A percentile compares a stretch with the other conserved stretches of the same genome.
Conservation (phyloP, 1,140 invertebrate species). For the Choristoneura fumiferana region DNA sequence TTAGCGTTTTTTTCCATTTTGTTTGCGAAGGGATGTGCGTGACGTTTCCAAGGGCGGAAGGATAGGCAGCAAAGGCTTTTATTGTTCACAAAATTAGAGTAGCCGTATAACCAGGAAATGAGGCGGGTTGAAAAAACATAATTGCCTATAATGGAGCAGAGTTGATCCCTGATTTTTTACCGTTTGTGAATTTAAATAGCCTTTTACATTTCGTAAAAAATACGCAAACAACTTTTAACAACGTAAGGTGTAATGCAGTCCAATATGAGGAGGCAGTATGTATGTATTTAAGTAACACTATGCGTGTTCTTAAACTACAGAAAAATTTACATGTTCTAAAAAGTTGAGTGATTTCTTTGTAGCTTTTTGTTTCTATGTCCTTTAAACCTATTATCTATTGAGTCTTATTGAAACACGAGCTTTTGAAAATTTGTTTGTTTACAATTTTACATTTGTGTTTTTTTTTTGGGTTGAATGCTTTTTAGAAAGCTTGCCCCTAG, state of each 20-base stretch:
- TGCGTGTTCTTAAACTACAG: too few species aligned
- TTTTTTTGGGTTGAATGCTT: conserved; percentile 39
- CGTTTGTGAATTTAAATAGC: background rate
- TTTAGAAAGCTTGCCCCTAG: conserved; percentile 57
- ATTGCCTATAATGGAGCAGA: conserved; percentile 4
- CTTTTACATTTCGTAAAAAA: too few species aligned
- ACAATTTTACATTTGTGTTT: conserved; percentile 50
- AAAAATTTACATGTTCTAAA: too few species aligned
- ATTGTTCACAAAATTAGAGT: conserved; percentile 59
- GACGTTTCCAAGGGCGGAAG: conserved; percentile 69
- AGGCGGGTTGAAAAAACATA: conserved; percentile 11
- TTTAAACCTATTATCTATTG: conserved; percentile 43
- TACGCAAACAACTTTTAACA: too few species aligned
- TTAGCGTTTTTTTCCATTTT: conserved; percentile 58
- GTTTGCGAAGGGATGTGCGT: conserved; percentile 68
- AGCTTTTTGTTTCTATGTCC: too few species aligned
- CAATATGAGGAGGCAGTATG: too few species aligned
- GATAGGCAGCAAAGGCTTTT: conserved; percentile 52
- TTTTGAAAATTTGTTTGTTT: conserved; percentile 61
- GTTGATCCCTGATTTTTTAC: background rate
- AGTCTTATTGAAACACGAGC: conserved; percentile 54
- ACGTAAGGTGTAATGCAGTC: too few species aligned
- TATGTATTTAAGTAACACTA: too few species aligned
- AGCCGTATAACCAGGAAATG: conserved; percentile 50
- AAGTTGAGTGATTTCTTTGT: too few species aligned